Evolutionary conservation across 2,113 vertebrate species (phyloP).

Genomic region (Scopus umbretta): DNA sequence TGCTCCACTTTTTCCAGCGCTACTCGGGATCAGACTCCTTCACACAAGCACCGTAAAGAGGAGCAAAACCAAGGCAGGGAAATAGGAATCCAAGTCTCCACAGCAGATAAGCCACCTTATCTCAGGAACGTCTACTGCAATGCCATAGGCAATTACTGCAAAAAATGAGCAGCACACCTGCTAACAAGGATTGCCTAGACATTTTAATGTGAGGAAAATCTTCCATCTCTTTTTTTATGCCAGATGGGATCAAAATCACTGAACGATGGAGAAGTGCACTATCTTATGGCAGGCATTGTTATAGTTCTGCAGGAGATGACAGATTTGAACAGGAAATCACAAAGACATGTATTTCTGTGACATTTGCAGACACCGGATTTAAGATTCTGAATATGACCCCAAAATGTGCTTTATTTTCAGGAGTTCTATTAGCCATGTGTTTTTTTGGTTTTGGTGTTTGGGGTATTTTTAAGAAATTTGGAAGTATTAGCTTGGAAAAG

Average conservation of each 20-base stretch:
- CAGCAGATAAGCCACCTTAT: not conserved
- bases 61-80: not conserved
- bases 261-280: not conserved
- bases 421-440: not conserved
- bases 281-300: not conserved
- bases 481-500: not conserved
- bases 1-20: not conserved
- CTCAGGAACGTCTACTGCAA: not conserved
- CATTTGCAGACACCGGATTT: not conserved
- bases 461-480: not conserved
- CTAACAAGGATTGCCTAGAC: not conserved
- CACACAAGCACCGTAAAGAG: not conserved
- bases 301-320: not conserved
- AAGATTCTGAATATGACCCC: not conserved
- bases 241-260: not conserved
- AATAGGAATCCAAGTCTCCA: not conserved
- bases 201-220: not conserved
- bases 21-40: not conserved
- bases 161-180: not conserved
- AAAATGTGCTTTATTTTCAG: not conserved
- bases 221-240: not conserved
- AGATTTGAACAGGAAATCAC: not conserved
- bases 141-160: not conserved
- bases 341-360: not conserved
- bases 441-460: no score